Base-by-base conservation (phyloP, 2,888 invertebrate species). In the Drosophila sordidapex region DNA sequence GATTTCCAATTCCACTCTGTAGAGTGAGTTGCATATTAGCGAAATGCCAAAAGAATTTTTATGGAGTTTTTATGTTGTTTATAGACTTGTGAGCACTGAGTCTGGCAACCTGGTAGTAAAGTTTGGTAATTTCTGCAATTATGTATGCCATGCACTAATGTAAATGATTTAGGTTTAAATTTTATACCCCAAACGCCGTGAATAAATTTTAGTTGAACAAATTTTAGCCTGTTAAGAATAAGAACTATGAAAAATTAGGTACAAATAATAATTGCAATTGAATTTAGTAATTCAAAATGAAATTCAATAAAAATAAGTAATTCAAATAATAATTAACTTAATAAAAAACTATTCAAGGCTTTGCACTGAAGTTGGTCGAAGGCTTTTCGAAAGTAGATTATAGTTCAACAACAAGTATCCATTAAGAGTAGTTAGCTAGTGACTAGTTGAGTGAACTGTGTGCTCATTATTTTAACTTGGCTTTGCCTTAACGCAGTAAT, bases 41-140 rank as follows among this genome's bases (percentile, higher is more conserved):
- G 68, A 61, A 74, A 75, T 62, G 63, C 58, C 66, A 70, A 72
- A 56, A 70, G 77, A 69, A 76, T 79, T 85, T 85, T 82, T 73
- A 75, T 75, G 35, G 57, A 51, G 67, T 74, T 79, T 85, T 70
- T 76, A 65, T 65, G 69, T 72, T 64, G 62, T 72, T 75, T 66
- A 66, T 73, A 52, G 62, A 70, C 61, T 76, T 36, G 35, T n/a
- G 5, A 54, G 36, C 38, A 35, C 29, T 8, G 40, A 38, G 13
- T 54, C 59, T 49, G 46, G 6, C n/a, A 64, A 79, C 49, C 64
- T 74, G 63, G n/a, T 36, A 18, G 27, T 33, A 38, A 62, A 60
- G 43, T 67, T 66, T 38, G 15, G 0, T 35, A 51, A 48, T 38
- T 49, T 38, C 31, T 52, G 18, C 40, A 53, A 48, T 57, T 33